Evolutionary conservation across 2,797 vertebrate genomes (phyloP), one percentile per base, ranked within the genome.

Genomic region (Rhynchotus rufescens): DNA sequence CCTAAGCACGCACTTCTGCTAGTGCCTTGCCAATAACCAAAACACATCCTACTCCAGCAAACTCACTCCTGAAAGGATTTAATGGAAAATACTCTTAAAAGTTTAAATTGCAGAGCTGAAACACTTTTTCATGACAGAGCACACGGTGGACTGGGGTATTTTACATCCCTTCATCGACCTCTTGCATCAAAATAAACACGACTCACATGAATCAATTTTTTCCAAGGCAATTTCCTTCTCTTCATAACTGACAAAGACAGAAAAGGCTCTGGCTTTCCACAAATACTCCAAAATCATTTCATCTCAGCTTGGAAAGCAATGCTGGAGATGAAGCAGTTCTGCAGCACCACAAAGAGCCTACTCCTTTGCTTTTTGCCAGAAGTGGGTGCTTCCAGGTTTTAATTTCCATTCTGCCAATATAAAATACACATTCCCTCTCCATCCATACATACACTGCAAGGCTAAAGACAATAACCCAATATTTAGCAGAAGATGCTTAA

Each of bases 361-460:
- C 65, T 61, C 68, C 52, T 56, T 56, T n/a, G 28, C 60, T n/a
- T 65, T 36, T 45, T 65, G 36, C 42, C 30, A 67, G 44, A n/a
- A n/a, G 13, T 12, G n/a, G 1, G 4, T 20, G 47, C 59, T 76
- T 80, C 59, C 66, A 74, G 26, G 12, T 65, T 78, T 60, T 71
- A 61, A 57, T 56, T n/a, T 26, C 34, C 1, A 0, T 44, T 68
- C 38, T 30, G 52, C 36, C 56, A 38, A 64, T 3, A 0, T 1
- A 42, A 83, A 45, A 25, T 1, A 22, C 36, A 17, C 9, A 5
- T 20, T 81, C 61, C 57, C 30, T 66, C 51, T 13, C 9, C 1
- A 0, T 13, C 11, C 1, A 0, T 1, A 17, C 21, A 45, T 1
- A 1, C 6, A 6, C 28, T 14, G n/a, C 23, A 21, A 64, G 52